Evolutionary conservation across 2,888 invertebrate genomes (phyloP), one percentile per base, ranked within the genome.

Genomic region (Isoperla grammatica): DNA sequence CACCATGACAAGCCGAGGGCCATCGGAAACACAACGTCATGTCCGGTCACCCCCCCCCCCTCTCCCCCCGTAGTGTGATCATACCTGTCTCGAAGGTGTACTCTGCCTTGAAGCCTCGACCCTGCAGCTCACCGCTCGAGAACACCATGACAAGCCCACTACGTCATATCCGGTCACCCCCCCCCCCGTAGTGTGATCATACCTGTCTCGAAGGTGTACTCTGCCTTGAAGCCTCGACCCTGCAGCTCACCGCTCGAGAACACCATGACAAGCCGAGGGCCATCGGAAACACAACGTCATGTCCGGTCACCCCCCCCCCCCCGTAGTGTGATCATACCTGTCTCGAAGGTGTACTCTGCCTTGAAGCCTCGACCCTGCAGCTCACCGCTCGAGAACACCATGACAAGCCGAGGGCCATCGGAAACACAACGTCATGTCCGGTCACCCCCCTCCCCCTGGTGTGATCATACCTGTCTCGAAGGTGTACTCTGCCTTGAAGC

Each of bases 311-410:
- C 68, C 86, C 85, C 11, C 96, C 96, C 74, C 96, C n/a, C n/a
- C n/a, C n/a, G n/a, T n/a, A n/a, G n/a, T n/a, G n/a, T n/a, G n/a
- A n/a, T n/a, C n/a, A 11, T 67, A 89, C 89, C 89, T 76, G 89
- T 88, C 79, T 90, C 86, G 75, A 91, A 91, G 53, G 85, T 83
- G 73, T 88, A 93, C 75, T 83, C 84, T 67, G 91, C 92, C 74
- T 95, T 94, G 73, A 96, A 95, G 60, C 95, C 95, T 53, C 87
- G 81, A 8, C 95, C 96, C 75, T 90, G 90, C 59, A 87, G 79
- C 70, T 94, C 92, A 2, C 95, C 95, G 57, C 94, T 94, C 74
- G 93, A 93, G 76, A 97, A 95, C 55, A 95, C 91, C 86, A 97
- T 89, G 48, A 95, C 91, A 64, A 97, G 83, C 55, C 95, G 82